phyloP scores from a whole-genome alignment of 2,797 vertebrate genomes.

The Clamator glandarius region DNA sequence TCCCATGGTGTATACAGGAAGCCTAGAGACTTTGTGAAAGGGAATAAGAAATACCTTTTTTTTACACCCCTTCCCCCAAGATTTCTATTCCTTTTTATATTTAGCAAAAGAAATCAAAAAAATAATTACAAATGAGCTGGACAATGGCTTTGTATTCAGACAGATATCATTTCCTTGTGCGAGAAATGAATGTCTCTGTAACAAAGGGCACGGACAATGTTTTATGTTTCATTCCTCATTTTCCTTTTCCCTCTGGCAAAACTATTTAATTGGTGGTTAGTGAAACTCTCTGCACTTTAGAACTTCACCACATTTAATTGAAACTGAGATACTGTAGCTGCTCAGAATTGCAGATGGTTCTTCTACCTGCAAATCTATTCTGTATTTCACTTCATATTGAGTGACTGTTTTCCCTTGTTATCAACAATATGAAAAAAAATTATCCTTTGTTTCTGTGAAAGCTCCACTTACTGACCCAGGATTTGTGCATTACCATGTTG shows the following conservation, averaged over 20 bases:
- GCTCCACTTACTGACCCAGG: neutral
- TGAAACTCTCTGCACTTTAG: neutral
- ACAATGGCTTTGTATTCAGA: neutral
- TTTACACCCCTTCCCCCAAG: fast-evolving
- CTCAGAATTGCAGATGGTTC: neutral
- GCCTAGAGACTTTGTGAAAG: neutral
- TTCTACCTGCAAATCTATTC: neutral
- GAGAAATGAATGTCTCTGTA: neutral
- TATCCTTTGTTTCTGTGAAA: neutral
- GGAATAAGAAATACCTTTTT: neutral
- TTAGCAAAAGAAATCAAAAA: neutral
- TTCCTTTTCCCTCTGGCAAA: conserved; percentile 8
- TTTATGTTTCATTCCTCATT: conserved; percentile 13
- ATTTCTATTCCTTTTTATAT: neutral
- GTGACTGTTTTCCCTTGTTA: neutral
- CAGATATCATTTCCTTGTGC: neutral
- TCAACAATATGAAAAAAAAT: neutral
- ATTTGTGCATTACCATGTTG: neutral
- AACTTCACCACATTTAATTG: conserved; percentile 7
- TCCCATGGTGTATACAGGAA: neutral
- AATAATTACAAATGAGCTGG: neutral
- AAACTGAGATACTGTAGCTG: neutral
- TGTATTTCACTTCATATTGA: neutral
- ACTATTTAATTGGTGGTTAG: conserved; percentile 21
- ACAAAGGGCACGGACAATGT: neutral